Percentiles rank a stretch among this genome's conserved stretches.
These are phyloP conservation scores for Hyppa rectilinea DNA, from an alignment of 2,888 invertebrate genomes.

Conservation along the genomic window DNA sequence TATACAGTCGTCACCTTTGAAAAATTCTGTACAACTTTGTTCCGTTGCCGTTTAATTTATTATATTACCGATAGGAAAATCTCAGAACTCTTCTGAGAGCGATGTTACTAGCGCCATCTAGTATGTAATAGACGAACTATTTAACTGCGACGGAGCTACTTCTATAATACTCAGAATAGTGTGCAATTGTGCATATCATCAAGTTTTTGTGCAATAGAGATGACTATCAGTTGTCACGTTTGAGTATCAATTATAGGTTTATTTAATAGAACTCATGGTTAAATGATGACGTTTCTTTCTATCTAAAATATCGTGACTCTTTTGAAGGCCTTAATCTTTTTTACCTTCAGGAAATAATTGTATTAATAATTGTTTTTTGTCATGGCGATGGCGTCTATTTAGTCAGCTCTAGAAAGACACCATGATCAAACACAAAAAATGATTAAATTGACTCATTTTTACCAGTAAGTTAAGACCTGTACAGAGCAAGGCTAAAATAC, in stretches of 20 bases:
- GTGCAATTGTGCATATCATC: too few species aligned
- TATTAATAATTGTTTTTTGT: too few species aligned
- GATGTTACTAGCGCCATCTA: conserved; percentile 40
- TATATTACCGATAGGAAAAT: not conserved
- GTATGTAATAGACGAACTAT: conserved; percentile 2
- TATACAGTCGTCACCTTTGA: too few species aligned
- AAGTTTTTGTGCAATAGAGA: not conserved
- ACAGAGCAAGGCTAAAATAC: too few species aligned
- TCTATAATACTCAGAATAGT: not conserved
- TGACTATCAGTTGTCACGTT: too few species aligned
- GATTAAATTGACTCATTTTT: too few species aligned
- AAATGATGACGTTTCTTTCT: not conserved
- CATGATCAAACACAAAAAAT: too few species aligned
- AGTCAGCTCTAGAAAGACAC: too few species aligned
- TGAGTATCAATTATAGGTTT: not conserved
- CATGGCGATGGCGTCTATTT: too few species aligned
- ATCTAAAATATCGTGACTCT: not conserved
- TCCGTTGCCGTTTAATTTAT: not conserved
- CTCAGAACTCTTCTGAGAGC: not conserved
- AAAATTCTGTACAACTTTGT: not conserved
- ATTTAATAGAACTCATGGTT: not conserved
- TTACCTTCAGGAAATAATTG: not conserved
- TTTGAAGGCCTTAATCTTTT: not conserved
- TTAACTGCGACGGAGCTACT: not conserved
- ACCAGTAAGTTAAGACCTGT: too few species aligned